These are phyloP conservation scores for Brachypalpus laphriformis DNA, from an alignment of 2,888 invertebrate species.

Conservation along the genomic window DNA sequence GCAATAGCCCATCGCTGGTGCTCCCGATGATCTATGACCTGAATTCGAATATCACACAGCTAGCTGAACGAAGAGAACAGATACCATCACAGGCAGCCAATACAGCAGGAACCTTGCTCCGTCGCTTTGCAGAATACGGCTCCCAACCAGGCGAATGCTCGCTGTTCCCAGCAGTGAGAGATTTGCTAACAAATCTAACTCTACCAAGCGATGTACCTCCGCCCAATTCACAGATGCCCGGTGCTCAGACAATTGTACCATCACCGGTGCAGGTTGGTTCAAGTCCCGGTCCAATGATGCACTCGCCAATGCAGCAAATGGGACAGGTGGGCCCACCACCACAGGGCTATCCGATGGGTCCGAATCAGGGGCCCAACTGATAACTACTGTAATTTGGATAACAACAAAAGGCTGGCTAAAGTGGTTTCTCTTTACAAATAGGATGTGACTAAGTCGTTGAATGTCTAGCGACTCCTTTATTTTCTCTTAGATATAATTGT, in stretches of 20 bases:
- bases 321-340: constrained; percentile 80
- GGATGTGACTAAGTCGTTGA: constrained; percentile 8
- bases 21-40: constrained; percentile 96
- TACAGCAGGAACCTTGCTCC: constrained; percentile 86
- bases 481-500: constrained; percentile 31
- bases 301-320: constrained; percentile 84
- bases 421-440: constrained; percentile 54
- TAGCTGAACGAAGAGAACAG: constrained; percentile 92
- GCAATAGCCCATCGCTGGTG: constrained; percentile 89
- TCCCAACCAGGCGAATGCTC: constrained; percentile 92
- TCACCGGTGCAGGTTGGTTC: constrained; percentile 83
- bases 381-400: constrained; percentile 45
- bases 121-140: constrained; percentile 90
- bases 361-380: constrained; percentile 78
- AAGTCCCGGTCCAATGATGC: constrained; percentile 85
- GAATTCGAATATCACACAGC: constrained; percentile 91
- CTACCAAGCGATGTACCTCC: constrained; percentile 90
- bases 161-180: constrained; percentile 94
- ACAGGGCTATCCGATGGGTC: constrained; percentile 80
- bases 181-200: constrained; percentile 92
- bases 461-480: constrained; percentile 27
- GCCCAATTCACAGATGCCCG: constrained; percentile 80
- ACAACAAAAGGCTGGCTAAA: constrained; percentile 55
- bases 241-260: constrained; percentile 81
- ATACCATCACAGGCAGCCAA: constrained; percentile 85